A percentile compares a stretch with the other conserved stretches of the same genome.
Evolutionary conservation across 2,113 vertebrate genomes (phyloP).

Genomic region (Brachionichthys hirsutus): DNA sequence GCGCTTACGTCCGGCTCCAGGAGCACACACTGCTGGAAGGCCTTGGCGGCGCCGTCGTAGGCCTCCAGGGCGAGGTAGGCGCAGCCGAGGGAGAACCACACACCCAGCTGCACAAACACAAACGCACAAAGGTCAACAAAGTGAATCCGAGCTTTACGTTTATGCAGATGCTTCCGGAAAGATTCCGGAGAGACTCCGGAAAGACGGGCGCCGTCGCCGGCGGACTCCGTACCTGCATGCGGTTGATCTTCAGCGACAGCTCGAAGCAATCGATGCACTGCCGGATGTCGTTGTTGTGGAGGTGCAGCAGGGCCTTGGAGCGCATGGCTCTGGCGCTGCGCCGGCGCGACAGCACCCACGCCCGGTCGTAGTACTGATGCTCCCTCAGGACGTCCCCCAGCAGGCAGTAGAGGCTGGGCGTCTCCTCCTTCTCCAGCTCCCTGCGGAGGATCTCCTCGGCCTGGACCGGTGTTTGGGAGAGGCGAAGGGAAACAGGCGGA

Average conservation of each 20-base stretch:
- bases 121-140: slow-evolving; percentile 4
- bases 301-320: slow-evolving; percentile 92
- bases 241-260: slow-evolving; percentile 85
- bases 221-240: slow-evolving; percentile 86
- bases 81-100: slow-evolving; percentile 98
- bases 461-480: slow-evolving; percentile 65
- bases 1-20: slow-evolving; percentile 92
- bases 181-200: no score
- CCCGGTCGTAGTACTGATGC: slow-evolving; percentile 87
- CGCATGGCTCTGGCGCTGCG: slow-evolving; percentile 91
- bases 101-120: slow-evolving; percentile 80
- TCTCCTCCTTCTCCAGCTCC: slow-evolving; percentile 91
- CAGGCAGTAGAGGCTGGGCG: slow-evolving; percentile 86
- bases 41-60: slow-evolving; percentile 88
- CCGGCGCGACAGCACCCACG: slow-evolving; percentile 90
- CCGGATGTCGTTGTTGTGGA: slow-evolving; percentile 83
- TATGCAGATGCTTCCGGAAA: not conserved
- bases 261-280: slow-evolving; percentile 91
- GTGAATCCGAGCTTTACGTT: not conserved
- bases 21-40: slow-evolving; percentile 92
- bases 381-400: slow-evolving; percentile 92
- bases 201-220: no score
- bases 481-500: not conserved
- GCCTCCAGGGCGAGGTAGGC: slow-evolving; percentile 89
- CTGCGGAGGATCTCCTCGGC: slow-evolving; percentile 89